Evolutionary conservation across 2,888 invertebrate species (phyloP), one percentile per base, ranked within the genome.

Genomic region (Coelinius sp.): DNA sequence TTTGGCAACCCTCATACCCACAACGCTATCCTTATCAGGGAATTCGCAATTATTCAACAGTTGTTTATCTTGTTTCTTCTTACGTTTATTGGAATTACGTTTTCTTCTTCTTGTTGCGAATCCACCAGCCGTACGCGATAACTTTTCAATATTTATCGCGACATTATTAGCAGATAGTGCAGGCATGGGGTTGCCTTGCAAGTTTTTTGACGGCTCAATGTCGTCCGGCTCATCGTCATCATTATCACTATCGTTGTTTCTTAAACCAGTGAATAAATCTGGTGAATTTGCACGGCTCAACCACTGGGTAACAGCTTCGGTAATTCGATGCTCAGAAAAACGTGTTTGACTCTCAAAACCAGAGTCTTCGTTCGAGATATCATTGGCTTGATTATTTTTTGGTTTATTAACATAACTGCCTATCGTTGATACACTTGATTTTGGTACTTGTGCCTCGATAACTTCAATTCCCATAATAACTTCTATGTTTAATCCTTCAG

Each of bases 271-370:
- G 70, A 88, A 86, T n/a, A 87, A 71, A 71, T 88, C 86, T 1
- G 87, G 85, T 17, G 85, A 85, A 67, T 86, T 86, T 8, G 84
- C 84, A 25, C 84, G 82, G 10, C 87, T 86, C 77, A 92, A 88
- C 92, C 92, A 92, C 68, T 90, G 89, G 62, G 89, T 90, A 0
- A 92, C 92, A 0, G 92, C 92, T 59, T 89, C 87, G 2, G 91
- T 92, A 70, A 92, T 90, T 10, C 91, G 90, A 77, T 84, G 82
- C 2, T 81, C 78, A 0, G 76, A 52, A 68, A 77, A 31, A 25
- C 76, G 73, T 2, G 82, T 78, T 53, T 85, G 85, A 6, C 82
- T 83, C 44, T 86, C 86, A 56, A 85, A 82, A 0, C 84, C 84
- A 0, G 85, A 85, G 66, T 86, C 86, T 20, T 85, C 85, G 62